Evolutionary conservation across 2,797 vertebrate genomes (phyloP).

Genomic region (Pangasius larnaudii): DNA sequence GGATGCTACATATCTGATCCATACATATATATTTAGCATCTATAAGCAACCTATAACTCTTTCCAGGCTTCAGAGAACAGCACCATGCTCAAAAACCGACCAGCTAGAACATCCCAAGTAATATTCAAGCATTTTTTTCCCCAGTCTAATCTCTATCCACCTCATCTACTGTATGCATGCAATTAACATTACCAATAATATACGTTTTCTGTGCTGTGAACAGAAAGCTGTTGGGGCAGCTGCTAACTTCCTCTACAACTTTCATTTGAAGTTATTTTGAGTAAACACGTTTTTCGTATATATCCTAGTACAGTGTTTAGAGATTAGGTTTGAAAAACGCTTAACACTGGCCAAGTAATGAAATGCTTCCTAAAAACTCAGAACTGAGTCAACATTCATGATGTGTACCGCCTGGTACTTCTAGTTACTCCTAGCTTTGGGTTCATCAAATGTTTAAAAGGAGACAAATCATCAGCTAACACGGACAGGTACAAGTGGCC

Average conservation of each 20-base stretch:
- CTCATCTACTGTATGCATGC: too few species aligned
- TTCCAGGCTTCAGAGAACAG: neutral
- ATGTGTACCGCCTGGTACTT: neutral
- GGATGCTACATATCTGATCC: neutral
- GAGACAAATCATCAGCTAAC: neutral
- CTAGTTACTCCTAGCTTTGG: neutral
- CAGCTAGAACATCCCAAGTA: neutral
- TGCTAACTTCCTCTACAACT: conserved; percentile 7
- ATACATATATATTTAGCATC: neutral
- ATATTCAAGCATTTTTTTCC: neutral
- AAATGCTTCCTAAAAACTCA: neutral
- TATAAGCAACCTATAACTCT: neutral
- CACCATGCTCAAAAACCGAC: neutral
- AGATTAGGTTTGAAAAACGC: neutral
- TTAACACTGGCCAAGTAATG: neutral
- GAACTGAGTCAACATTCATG: neutral
- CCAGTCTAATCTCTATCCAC: neutral
- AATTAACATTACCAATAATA: neutral
- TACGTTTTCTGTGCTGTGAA: neutral
- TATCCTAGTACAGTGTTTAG: neutral
- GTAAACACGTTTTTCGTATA: neutral
- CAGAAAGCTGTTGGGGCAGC: neutral
- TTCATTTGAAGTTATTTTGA: neutral
- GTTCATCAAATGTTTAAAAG: neutral
- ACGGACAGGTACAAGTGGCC: neutral